phyloP scores from a whole-genome alignment of 2,888 invertebrate species.

The Mimumesa dahlbomi region DNA sequence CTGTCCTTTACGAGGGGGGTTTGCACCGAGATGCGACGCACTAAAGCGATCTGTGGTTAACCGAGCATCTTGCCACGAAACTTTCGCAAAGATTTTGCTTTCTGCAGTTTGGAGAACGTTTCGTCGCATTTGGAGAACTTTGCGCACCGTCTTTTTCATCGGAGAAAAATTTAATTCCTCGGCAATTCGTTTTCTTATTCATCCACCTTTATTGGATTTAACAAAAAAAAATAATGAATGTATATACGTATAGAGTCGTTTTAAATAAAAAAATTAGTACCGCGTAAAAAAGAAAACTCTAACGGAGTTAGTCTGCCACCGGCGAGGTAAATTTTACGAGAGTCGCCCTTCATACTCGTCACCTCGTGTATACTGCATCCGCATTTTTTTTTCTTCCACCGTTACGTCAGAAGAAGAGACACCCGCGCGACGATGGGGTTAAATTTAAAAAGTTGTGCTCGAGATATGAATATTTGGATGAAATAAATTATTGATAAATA shows the following conservation, averaged over 20 bases:
- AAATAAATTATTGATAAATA: too few relatives aligned
- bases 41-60: slow-evolving; percentile 35
- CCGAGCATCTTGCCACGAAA: slow-evolving; percentile 36
- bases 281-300: slow-evolving; percentile 21
- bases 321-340: slow-evolving; percentile 40
- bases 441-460: slow-evolving; percentile 80
- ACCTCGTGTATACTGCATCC: slow-evolving; percentile 52
- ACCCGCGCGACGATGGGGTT: slow-evolving; percentile 71
- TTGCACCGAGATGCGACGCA: slow-evolving; percentile 19
- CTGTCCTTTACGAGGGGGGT: slow-evolving; percentile 54
- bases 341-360: slow-evolving; percentile 13
- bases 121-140: too few relatives aligned
- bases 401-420: too few relatives aligned
- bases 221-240: too few relatives aligned
- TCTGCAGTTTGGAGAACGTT: too few relatives aligned
- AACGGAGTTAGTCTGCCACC: slow-evolving; percentile 21
- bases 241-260: too few relatives aligned
- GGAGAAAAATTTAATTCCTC: too few relatives aligned
- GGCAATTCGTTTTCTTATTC: too few relatives aligned
- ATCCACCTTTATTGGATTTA: too few relatives aligned
- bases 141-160: too few relatives aligned
- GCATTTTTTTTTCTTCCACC: slow-evolving; percentile 26
- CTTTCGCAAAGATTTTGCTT: too few relatives aligned
- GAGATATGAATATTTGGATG: too few relatives aligned
- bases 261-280: not conserved